phyloP scores from a whole-genome alignment of 2,888 invertebrate genomes.

The Dicyrtoma fusca region DNA sequence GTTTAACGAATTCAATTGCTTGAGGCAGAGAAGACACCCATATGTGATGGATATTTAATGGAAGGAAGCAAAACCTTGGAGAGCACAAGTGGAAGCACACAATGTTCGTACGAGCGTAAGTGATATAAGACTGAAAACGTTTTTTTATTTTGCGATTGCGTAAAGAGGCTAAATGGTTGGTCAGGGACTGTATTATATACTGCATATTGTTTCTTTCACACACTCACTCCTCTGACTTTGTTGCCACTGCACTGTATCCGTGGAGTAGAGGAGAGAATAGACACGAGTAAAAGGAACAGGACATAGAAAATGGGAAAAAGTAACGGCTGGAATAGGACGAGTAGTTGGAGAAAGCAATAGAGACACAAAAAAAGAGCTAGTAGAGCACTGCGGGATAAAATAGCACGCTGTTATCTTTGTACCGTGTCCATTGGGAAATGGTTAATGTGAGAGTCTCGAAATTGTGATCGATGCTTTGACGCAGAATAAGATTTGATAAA shows the following conservation, averaged over 20 bases:
- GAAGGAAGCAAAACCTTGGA: conserved; percentile 50
- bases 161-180: conserved; percentile 36
- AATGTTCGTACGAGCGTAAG: conserved; percentile 45
- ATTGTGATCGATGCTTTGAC: conserved; percentile 49
- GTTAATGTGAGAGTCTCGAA: conserved; percentile 47
- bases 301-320: not conserved
- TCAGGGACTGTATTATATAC: not conserved
- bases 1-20: conserved; percentile 51
- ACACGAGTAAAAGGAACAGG: not conserved
- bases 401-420: conserved; percentile 35
- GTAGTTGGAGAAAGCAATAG: conserved; percentile 10
- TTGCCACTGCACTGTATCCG: not conserved
- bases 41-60: conserved; percentile 55
- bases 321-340: not conserved
- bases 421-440: conserved; percentile 43
- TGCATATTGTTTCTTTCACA: not conserved
- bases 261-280: not conserved
- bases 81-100: conserved; percentile 30
- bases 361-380: not conserved
- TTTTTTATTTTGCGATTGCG: conserved; percentile 44
- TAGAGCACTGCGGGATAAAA: conserved; percentile 27
- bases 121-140: conserved; percentile 36
- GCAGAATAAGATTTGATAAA: conserved; percentile 50
- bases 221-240: not conserved
- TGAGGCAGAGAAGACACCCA: conserved; percentile 46